Evolutionary conservation across 2,888 invertebrate genomes (phyloP), one percentile per base, ranked within the genome.

Genomic region (Lymantria monacha): DNA sequence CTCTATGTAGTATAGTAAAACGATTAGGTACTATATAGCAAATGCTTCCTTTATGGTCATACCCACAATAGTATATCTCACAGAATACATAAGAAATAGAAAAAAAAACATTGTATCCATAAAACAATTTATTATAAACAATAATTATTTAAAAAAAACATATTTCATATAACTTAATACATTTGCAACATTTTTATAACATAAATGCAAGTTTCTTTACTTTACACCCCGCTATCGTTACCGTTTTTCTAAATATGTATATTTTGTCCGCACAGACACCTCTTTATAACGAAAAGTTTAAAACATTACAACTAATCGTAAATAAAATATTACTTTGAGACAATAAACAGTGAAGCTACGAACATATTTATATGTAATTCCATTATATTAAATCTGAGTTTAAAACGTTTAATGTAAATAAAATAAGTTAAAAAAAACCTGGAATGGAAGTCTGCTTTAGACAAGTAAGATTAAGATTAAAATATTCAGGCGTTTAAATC

Each of bases 121-220:
- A 85, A 85, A 88, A 86, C 86, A 80, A 87, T 90, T 89, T 89
- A 90, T 87, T 89, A 87, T 81, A 90, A 90, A 90, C 89, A 89
- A 90, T 87, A 86, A 87, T 87, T 81, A 79, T 73, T 71, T 80
- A 81, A 82, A 86, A 86, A 81, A 82, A 79, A 80, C 38, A 79
- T 78, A 77, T 76, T 73, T 69, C 33, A 83, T 79, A 83, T 76
- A 81, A 82, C 80, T 79, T 79, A 87, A 54, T 66, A 67, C 83
- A 82, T 84, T 82, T 81, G 81, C 84, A 85, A 86, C 83, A 81
- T 83, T 85, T 82, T 80, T 79, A 76, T 78, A 74, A 77, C 76
- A 83, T 85, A 88, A 88, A 88, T 88, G 87, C 88, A 85, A 79
- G 83, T 22, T 73, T 75, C 70, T 75, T 77, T 75, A 76, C 70